phyloP scores from a whole-genome alignment of 2,888 invertebrate genomes.

The Incurvaria masculella region DNA sequence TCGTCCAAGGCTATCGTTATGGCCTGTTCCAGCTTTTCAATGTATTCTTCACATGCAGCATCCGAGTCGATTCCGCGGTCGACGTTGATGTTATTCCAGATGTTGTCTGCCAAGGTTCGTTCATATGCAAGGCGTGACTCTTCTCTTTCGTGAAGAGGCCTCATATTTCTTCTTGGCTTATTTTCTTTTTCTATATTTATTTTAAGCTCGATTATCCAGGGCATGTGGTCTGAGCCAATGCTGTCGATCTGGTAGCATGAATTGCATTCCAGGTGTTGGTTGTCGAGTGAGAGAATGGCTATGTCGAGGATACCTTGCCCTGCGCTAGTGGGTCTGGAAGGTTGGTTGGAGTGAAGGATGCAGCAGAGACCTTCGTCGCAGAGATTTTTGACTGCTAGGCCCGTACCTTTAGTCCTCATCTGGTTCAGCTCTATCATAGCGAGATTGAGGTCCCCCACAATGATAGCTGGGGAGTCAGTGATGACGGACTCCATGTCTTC shows the following conservation, averaged over 20 bases:
- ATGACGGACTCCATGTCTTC: too few species aligned
- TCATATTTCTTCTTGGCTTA: not conserved
- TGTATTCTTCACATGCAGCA: not conserved
- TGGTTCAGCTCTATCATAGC: too few species aligned
- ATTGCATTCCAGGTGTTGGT: not conserved
- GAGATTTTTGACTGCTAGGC: not conserved
- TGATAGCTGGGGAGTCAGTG: too few species aligned
- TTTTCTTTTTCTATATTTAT: not conserved
- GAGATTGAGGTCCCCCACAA: too few species aligned
- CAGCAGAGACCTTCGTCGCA: not conserved
- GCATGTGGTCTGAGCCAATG: conserved; percentile 2
- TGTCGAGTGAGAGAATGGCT: not conserved
- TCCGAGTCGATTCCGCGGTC: not conserved
- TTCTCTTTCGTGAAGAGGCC: not conserved
- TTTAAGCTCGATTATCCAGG: conserved; percentile 1
- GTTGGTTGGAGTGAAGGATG: not conserved
- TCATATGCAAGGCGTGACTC: not conserved
- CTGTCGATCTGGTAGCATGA: not conserved
- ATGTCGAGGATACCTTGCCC: not conserved
- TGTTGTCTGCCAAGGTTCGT: not conserved
- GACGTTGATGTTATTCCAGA: too few species aligned
- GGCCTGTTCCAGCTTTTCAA: not conserved
- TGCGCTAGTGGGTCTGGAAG: conserved; percentile 1
- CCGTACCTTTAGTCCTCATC: not conserved
- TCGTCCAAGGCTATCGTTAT: conserved; percentile 1